A percentile compares a stretch with the other conserved stretches of the same genome.
phyloP scores from a whole-genome alignment of 2,797 vertebrate genomes.

The Orestias chungarensis region DNA sequence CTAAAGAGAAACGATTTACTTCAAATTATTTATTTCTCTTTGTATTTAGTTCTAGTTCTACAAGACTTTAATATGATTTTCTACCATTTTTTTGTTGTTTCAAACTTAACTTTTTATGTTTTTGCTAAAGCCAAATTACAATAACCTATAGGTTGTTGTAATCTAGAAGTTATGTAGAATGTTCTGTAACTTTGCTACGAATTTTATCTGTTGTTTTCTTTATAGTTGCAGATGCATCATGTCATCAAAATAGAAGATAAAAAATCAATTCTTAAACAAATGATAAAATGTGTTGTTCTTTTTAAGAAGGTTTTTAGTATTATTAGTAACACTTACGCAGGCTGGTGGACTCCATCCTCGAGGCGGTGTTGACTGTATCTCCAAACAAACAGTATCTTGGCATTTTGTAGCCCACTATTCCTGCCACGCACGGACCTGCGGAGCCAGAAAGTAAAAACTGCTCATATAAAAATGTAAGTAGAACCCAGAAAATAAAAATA shows the following conservation, averaged over 20 bases:
- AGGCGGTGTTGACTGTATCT: constrained; percentile 91
- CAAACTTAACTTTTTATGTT: too few relatives aligned
- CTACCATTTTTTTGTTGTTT: too few relatives aligned
- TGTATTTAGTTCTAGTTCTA: too few relatives aligned
- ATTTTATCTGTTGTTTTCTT: neutral
- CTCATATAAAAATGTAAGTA: neutral
- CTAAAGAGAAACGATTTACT: too few relatives aligned
- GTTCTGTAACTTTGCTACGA: neutral
- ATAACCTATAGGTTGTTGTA: too few relatives aligned
- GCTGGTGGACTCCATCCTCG: constrained; percentile 92
- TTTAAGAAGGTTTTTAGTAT: neutral
- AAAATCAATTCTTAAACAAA: neutral
- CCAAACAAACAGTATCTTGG: constrained; percentile 92
- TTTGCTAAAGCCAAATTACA: too few relatives aligned
- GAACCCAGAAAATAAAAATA: neutral
- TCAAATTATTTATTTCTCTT: too few relatives aligned
- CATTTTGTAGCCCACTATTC: constrained; percentile 93
- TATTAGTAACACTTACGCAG: constrained; percentile 77
- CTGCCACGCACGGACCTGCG: constrained; percentile 88
- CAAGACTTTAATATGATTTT: too few relatives aligned
- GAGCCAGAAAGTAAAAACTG: constrained; percentile 2
- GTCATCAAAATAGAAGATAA: neutral
- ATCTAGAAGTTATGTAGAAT: neutral
- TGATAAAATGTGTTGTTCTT: neutral
- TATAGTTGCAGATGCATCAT: neutral